Evolutionary conservation across 2,888 invertebrate species (phyloP), one percentile per base, ranked within the genome.

Genomic region (Drosophila rubida): DNA sequence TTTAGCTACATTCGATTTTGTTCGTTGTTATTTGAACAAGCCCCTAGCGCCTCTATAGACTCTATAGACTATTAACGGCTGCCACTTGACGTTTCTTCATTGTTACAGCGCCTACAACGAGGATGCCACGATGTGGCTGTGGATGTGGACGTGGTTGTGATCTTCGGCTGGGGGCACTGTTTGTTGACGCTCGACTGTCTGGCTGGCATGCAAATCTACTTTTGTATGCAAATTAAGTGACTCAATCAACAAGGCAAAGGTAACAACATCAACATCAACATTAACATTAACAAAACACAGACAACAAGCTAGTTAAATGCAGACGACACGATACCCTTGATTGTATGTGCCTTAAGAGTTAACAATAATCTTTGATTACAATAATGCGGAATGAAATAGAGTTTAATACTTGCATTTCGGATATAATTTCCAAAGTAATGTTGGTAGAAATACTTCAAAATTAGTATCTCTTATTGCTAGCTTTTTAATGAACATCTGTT

Each of bases 151-250:
- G 8, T 49, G 49, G 50, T n/a, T 50, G 42, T 48, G 32, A 64
- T 59, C 55, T 55, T 16, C 25, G 48, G 44, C 53, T 49, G 46
- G 42, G 61, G 16, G 30, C 1, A 41, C 27, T 54, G 11, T 76
- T 61, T 76, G 72, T 67, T 72, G 76, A 67, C 67, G 74, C 66
- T 74, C 46, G 41, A 55, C 60, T 60, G 69, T 62, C 75, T 71
- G 81, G 25, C 65, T 59, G 75, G 71, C 80, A 75, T 88, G 85
- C 82, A 85, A 88, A 85, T 85, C 85, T 84, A 88, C 89, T 88
- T 85, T 88, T 78, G 75, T 88, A 86, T 86, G 89, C 86, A 86
- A 86, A 86, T 86, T 85, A 88, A 88, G 87, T 85, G 80, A 87
- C 89, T 86, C 89, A 88, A 88, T 88, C 80, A 79, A 72, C 69